Conservation (phyloP, 1,140 invertebrate species). For the Holotrichia oblita region DNA sequence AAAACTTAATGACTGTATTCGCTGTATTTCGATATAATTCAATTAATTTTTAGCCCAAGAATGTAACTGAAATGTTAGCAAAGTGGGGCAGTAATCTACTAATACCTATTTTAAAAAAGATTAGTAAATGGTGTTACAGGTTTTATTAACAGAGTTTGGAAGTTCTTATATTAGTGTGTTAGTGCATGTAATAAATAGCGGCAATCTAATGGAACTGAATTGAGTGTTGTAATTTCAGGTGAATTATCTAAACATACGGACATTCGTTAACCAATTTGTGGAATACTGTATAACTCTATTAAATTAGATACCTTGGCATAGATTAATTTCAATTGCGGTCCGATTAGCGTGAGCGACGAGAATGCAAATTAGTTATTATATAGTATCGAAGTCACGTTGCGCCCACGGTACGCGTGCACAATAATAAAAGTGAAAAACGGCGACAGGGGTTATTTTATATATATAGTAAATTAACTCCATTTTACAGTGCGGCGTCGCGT, state of each 20-base stretch:
- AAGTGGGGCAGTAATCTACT: too few species aligned
- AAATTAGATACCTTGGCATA: slow-evolving; percentile 6
- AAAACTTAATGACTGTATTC: too few species aligned
- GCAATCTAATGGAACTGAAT: too few species aligned
- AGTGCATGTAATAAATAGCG: too few species aligned
- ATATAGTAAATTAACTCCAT: slow-evolving; percentile 17
- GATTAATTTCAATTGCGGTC: slow-evolving; percentile 31
- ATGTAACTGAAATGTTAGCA: too few species aligned
- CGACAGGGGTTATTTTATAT: slow-evolving; percentile 15
- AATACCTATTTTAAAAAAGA: too few species aligned
- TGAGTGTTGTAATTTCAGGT: too few species aligned
- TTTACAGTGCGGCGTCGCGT: background rate
- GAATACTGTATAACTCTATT: background rate
- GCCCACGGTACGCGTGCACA: background rate
- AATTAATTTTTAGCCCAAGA: too few species aligned
- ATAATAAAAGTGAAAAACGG: background rate
- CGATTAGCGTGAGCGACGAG: slow-evolving; percentile 6
- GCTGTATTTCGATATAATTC: too few species aligned
- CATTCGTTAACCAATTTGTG: background rate
- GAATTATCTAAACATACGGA: background rate
- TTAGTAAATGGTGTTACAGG: too few species aligned
- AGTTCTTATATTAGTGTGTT: too few species aligned
- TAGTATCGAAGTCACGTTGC: slow-evolving; percentile 19
- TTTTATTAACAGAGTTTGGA: too few species aligned
- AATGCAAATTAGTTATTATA: slow-evolving; percentile 36